Conservation (phyloP, 2,888 invertebrate species). For the Bhutanitis thaidina region DNA sequence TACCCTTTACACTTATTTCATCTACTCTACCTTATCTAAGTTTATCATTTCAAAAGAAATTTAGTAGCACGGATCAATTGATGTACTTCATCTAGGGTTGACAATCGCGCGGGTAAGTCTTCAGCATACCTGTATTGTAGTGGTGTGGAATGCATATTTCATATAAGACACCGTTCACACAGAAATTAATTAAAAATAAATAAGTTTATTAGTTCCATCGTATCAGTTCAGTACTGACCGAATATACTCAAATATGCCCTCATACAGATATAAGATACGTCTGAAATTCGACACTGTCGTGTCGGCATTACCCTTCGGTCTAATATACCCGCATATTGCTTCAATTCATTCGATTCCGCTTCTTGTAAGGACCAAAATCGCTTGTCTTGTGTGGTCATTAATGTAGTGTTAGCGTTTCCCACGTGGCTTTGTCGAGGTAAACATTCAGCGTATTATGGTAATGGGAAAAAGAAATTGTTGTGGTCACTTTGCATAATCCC, state of each 20-base stretch:
- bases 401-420: conserved; percentile 58
- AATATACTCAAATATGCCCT: conserved; percentile 10
- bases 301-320: conserved; percentile 3
- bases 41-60: too few relatives aligned
- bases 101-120: too few relatives aligned
- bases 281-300: conserved; percentile 16
- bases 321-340: conserved; percentile 19
- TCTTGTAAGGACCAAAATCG: conserved; percentile 27
- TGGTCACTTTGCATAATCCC: conserved; percentile 71
- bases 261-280: conserved; percentile 4
- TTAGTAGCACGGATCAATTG: too few relatives aligned
- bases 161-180: too few relatives aligned
- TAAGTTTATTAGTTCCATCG: background rate
- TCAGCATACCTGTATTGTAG: too few relatives aligned
- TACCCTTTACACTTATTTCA: too few relatives aligned
- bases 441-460: conserved; percentile 63
- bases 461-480: conserved; percentile 62
- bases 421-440: conserved; percentile 51
- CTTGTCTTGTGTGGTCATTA: conserved; percentile 14
- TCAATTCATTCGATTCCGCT: too few relatives aligned
- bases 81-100: too few relatives aligned
- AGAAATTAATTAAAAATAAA: too few relatives aligned
- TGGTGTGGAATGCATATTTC: too few relatives aligned
- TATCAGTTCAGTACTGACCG: background rate
- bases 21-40: too few relatives aligned